Evolutionary conservation across 2,113 vertebrate genomes (phyloP).

Genomic region (Reinhardtius hippoglossoides): DNA sequence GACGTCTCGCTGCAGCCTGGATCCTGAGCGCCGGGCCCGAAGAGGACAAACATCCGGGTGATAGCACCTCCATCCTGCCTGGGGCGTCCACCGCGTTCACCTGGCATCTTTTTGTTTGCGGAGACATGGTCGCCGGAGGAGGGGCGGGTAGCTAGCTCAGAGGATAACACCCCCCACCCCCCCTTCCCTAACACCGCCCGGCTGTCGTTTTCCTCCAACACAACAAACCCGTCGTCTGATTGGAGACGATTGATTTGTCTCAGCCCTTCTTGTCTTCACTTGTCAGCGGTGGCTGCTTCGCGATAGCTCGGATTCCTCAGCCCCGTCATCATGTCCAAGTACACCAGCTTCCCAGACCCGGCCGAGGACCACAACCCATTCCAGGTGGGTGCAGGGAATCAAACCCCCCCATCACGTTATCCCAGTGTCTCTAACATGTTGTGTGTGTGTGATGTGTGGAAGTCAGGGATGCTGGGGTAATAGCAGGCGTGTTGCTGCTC

Average conservation of each 20-base stretch:
- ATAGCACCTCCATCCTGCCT: not conserved
- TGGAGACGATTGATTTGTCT: not conserved
- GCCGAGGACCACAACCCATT: constrained; percentile 82
- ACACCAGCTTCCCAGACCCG: constrained; percentile 79
- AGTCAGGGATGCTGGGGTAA: constrained; percentile 23
- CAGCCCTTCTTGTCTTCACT: not conserved
- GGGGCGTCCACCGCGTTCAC: not conserved
- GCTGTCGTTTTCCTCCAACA: not conserved
- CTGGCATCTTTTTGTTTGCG: not conserved
- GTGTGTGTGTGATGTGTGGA: not conserved
- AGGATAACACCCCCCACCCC: not conserved
- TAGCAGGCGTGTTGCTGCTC: constrained; percentile 59
- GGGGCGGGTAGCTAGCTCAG: constrained; percentile 19
- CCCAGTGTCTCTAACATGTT: not conserved
- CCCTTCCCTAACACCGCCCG: not conserved
- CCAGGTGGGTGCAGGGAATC: constrained; percentile 74
- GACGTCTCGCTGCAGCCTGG: not conserved
- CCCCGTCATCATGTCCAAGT: constrained; percentile 74
- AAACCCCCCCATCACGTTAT: not conserved
- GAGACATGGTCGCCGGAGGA: constrained; percentile 43
- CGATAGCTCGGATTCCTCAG: not conserved
- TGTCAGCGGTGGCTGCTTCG: constrained; percentile 24
- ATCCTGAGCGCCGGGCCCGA: not conserved
- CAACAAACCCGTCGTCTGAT: constrained; percentile 1
- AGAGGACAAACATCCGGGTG: not conserved